Evolutionary conservation across 2,113 vertebrate genomes (phyloP), one percentile per base, ranked within the genome.

Genomic region (Nycticorax nycticorax): DNA sequence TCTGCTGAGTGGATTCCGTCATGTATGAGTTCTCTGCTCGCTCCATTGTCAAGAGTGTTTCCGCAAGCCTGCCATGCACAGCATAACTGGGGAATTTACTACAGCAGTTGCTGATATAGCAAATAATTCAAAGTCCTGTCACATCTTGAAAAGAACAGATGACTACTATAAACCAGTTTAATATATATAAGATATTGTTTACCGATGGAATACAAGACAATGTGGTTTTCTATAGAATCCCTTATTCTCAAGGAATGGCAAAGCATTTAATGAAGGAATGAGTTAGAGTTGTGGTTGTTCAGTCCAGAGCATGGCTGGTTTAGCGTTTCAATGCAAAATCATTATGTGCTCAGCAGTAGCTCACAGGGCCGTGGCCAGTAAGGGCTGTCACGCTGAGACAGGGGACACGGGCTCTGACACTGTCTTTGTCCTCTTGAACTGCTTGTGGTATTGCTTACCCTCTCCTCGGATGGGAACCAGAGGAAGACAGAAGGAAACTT

Each of bases 1-100:
- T 92, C 84, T 82, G 86, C 81, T 82, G 77, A 91, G 92, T 87
- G 89, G 92, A 95, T 91, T 93, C 94, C 1, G 4, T 94, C 96
- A 85, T 95, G 95, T 96, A 10, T 62, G 85, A 94, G 91, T 89
- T 95, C 86, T 94, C 95, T 89, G 80, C 87, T 92, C 33, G 4
- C 92, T 95, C 78, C 95, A 91, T 94, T 96, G 95, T 94, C 95
- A 88, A 13, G 91, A 76, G 83, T 57, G 94, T 92, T 97, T 92
- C 94, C 6, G 2, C 73, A 63, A 56, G 92, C 88, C 92, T 64
- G 86, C 66, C 87, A 83, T 43, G 90, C 88, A 50, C 28, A 1
- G 78, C 89, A 73, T 48, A 92, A 88, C 92, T 45, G 74, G 62
- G 73, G 89, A 88, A 96, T 96, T 96, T 55, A 85, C 90, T 82